phyloP scores from a whole-genome alignment of 2,888 invertebrate genomes.

The Carterocephalus palaemon region DNA sequence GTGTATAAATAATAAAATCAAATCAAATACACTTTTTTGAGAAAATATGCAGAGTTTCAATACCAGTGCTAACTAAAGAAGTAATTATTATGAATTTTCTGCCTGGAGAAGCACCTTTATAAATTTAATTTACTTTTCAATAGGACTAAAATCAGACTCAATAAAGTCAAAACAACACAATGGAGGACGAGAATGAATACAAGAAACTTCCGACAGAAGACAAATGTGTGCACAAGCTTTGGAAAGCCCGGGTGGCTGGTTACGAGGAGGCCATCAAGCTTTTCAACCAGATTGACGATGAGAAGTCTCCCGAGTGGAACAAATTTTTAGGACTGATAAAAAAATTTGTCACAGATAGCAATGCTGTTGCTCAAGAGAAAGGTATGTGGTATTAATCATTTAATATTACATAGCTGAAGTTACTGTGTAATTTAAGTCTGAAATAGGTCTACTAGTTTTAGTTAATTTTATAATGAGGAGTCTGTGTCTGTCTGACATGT shows the following conservation, averaged over 20 bases:
- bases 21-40: conserved; percentile 25
- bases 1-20: too few species aligned
- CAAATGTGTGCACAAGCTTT: conserved; percentile 94
- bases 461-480: too few species aligned
- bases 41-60: conserved; percentile 9
- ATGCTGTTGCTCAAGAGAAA: conserved; percentile 97
- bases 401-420: neutral
- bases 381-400: conserved; percentile 65
- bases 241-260: conserved; percentile 96
- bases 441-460: too few species aligned
- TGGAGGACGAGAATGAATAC: conserved; percentile 93
- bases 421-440: too few species aligned
- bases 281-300: conserved; percentile 92
- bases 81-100: too few species aligned
- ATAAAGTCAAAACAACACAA: conserved; percentile 53
- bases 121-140: neutral
- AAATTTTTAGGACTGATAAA: conserved; percentile 94
- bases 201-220: conserved; percentile 93
- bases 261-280: conserved; percentile 95
- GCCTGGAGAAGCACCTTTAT: neutral
- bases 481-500: too few species aligned
- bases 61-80: too few species aligned
- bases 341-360: conserved; percentile 96
- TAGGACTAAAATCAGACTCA: conserved; percentile 26
- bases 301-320: conserved; percentile 95